Conservation (phyloP, 2,113 vertebrate genomes). For the Malurus cyaneus region DNA sequence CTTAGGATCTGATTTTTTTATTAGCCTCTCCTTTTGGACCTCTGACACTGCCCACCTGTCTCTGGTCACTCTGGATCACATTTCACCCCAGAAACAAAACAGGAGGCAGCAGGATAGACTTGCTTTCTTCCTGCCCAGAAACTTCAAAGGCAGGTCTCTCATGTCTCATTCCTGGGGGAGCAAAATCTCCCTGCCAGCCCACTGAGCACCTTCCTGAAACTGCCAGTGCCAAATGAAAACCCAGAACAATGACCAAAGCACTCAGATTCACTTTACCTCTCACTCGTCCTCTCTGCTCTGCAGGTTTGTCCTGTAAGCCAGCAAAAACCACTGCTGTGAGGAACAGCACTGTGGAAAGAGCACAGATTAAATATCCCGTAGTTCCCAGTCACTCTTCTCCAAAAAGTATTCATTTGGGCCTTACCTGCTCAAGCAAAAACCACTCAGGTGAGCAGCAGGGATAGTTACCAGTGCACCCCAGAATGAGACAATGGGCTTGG, state of each 20-base stretch:
- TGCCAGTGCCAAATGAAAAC: not conserved
- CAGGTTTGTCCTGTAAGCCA: not conserved
- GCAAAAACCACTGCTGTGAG: not conserved
- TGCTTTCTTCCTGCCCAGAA: not conserved
- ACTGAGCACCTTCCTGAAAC: not conserved
- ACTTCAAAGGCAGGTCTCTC: not conserved
- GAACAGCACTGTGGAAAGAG: not conserved
- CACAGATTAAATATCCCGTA: not conserved
- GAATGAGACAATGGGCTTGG: not conserved
- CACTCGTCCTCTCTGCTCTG: not conserved
- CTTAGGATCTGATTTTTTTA: not conserved
- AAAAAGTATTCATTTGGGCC: not conserved
- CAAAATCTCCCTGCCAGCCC: not conserved
- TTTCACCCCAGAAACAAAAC: not conserved
- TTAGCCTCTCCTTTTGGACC: not conserved
- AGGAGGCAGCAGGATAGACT: not conserved
- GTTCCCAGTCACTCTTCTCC: not conserved
- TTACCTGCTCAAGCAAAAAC: not conserved
- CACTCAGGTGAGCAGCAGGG: not conserved
- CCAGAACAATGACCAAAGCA: not conserved
- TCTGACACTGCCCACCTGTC: slow-evolving; percentile 2
- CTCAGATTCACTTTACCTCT: not conserved
- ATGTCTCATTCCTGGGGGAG: not conserved
- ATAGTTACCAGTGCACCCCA: not conserved
- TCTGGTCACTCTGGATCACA: not conserved